These are phyloP conservation scores for Halichoeres trimaculatus DNA, from an alignment of 2,113 vertebrate species.

Conservation along the genomic window DNA sequence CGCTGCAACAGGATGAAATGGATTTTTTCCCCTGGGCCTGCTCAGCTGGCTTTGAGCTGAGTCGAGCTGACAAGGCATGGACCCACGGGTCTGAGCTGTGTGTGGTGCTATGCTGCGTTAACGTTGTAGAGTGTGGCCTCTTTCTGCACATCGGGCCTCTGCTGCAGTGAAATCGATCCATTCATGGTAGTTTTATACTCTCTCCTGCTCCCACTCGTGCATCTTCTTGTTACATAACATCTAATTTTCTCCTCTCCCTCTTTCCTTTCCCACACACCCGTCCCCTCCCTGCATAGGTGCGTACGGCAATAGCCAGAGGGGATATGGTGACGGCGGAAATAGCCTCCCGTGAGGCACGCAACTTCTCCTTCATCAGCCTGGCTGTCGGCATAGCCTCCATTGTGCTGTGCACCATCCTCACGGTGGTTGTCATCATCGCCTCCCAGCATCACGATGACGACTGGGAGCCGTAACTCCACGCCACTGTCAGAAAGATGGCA, in stretches of 20 bases:
- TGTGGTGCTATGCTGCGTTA: conserved; percentile 45
- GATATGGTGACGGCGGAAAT: conserved; percentile 95
- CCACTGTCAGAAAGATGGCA: conserved; percentile 19
- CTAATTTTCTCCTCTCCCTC: conserved; percentile 32
- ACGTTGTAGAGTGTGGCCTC: conserved; percentile 35
- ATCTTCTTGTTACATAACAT: conserved; percentile 56
- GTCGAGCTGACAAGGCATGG: conserved; percentile 73
- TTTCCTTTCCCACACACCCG: conserved; percentile 7
- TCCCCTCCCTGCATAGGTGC: conserved; percentile 81
- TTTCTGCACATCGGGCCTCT: conserved; percentile 40
- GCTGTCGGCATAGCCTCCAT: conserved; percentile 94
- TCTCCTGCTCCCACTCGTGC: conserved; percentile 50
- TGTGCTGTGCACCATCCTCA: conserved; percentile 94
- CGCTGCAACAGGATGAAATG: conserved; percentile 66
- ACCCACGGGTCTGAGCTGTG: conserved; percentile 54
- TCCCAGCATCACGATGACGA: conserved; percentile 95
- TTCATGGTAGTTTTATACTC: conserved; percentile 41
- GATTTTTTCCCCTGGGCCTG: conserved; percentile 71
- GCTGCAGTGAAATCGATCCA: conserved; percentile 69
- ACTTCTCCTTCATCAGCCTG: conserved; percentile 97
- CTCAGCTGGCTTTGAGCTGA: conserved; percentile 70
- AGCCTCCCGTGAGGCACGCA: conserved; percentile 92
- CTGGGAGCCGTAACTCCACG: conserved; percentile 87
- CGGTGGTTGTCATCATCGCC: conserved; percentile 95
- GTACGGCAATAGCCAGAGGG: conserved; percentile 90